Conservation (phyloP, 2,888 invertebrate genomes). For the Amphipoea oculea region DNA sequence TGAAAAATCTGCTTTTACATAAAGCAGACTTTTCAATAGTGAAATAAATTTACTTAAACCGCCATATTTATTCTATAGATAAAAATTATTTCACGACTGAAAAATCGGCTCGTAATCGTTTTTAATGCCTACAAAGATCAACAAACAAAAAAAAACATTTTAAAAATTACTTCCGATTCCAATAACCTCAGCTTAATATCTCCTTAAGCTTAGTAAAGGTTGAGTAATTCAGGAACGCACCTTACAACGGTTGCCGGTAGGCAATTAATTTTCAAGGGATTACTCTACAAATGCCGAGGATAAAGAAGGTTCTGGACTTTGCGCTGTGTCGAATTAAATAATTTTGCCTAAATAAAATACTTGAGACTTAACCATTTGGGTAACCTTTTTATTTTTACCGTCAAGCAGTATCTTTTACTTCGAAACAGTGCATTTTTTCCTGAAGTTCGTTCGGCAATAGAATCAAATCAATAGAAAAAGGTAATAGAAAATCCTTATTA, state of each 20-base stretch:
- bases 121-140: not conserved
- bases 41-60: not conserved
- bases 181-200: constrained; percentile 71
- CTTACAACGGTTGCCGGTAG: constrained; percentile 75
- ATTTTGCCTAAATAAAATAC: constrained; percentile 75
- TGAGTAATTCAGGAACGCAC: constrained; percentile 71
- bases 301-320: constrained; percentile 80
- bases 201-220: constrained; percentile 77
- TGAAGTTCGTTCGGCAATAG: not conserved
- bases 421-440: not conserved
- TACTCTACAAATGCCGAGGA: constrained; percentile 85
- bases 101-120: not conserved
- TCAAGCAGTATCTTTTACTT: not conserved
- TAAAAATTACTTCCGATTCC: constrained; percentile 42
- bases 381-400: constrained; percentile 48
- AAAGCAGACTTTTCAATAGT: too few relatives aligned
- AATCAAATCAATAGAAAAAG: not conserved
- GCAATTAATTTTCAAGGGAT: constrained; percentile 89
- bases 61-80: not conserved
- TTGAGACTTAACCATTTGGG: constrained; percentile 42
- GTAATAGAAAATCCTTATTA: not conserved
- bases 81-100: not conserved
- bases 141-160: constrained; percentile 11
- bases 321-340: constrained; percentile 79
- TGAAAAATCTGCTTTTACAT: too few relatives aligned